Evolutionary conservation across 2,888 invertebrate species (phyloP).

Genomic region (Barypeithes pellucidus): DNA sequence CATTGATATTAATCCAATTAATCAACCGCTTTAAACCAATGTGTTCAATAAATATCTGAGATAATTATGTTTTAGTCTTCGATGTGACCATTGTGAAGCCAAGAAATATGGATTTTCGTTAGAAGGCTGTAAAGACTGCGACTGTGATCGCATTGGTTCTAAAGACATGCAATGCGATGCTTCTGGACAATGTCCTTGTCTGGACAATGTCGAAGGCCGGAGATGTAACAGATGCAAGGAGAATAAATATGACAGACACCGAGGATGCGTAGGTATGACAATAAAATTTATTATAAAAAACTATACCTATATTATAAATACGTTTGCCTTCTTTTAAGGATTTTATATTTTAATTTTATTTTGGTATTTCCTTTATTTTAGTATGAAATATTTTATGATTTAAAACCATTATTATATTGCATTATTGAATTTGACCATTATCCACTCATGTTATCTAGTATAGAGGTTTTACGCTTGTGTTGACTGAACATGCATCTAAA

Average conservation of each 20-base stretch:
- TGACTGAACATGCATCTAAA: too few relatives aligned
- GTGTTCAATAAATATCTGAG: too few relatives aligned
- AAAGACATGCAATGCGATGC: slow-evolving; percentile 91
- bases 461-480: too few relatives aligned
- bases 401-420: too few relatives aligned
- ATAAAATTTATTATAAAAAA: not conserved
- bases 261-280: slow-evolving; percentile 78
- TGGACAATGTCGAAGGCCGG: slow-evolving; percentile 93
- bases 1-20: too few relatives aligned
- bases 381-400: too few relatives aligned
- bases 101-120: slow-evolving; percentile 88
- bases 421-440: too few relatives aligned
- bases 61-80: slow-evolving; percentile 70
- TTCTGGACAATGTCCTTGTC: slow-evolving; percentile 89
- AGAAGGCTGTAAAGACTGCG: slow-evolving; percentile 88
- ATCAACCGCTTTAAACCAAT: too few relatives aligned
- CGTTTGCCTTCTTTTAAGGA: not conserved
- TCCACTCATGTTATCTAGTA: too few relatives aligned
- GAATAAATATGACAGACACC: slow-evolving; percentile 93
- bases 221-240: slow-evolving; percentile 97
- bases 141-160: slow-evolving; percentile 93
- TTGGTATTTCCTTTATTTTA: too few relatives aligned
- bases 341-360: not conserved
- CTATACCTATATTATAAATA: too few relatives aligned
- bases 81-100: slow-evolving; percentile 85